Base-by-base conservation (phyloP, 2,113 vertebrate genomes). In the Antechinus stuartii region DNA sequence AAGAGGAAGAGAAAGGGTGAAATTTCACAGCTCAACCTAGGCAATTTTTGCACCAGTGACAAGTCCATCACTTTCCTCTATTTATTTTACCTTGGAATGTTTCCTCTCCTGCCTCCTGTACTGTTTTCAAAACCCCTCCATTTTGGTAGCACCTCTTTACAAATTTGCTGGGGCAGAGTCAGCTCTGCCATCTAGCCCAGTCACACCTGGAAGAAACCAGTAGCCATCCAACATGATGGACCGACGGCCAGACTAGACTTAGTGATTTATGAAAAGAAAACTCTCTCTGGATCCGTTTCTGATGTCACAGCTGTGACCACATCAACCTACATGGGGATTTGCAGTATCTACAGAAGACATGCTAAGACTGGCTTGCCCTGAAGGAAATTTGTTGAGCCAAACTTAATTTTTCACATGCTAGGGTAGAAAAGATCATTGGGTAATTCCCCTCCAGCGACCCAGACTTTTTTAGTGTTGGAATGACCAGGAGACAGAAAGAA, bases 1-100 rank as follows among this genome's bases (percentile, higher is more conserved):
- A 35, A 96, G 54, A 68, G 97, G 96, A 97, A 97, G 96, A 96
- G n/a, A 5, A 98, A 94, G 97, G 93, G 97, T 89, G 94, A 96
- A 96, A 93, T 97, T 97, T 98, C 97, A 92, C 97, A 92, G 93
- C 91, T 91, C 94, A 95, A 94, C 90, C 96, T 95, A 97, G 96
- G 94, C 90, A 52, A 94, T 95, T 96, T 98, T 96, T 97, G 97
- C 95, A 91, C 9, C 68, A 92, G 95, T 97, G 97, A 97, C 94
- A 97, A 97, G 97, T 97, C 97, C 96, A 92, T 95, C 94, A 0
- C 97, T 92, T 90, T 94, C 90, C 95, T 96, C 61, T 96, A 93
- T 98, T 97, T 94, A 95, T 94, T 94, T 92, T 93, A 93, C 93
- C 92, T 96, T 90, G 91, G 52, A 96, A 94, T 46, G 91, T 93